Base-by-base conservation (phyloP, 1,140 invertebrate species). In the Brachionus manjavacas region DNA sequence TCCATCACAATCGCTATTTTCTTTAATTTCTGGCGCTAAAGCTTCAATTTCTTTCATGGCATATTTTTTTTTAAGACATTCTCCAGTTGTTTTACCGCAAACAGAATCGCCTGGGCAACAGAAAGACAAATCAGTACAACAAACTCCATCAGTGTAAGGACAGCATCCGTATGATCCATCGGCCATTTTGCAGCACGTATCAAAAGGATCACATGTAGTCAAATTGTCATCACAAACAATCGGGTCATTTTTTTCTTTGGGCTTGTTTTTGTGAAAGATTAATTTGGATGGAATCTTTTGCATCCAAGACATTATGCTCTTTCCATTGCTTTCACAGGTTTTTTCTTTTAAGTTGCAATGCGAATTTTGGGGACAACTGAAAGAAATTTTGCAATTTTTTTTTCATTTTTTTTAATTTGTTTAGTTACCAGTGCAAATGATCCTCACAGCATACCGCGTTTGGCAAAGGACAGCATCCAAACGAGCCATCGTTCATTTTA, bases 401-500 rank as follows among this genome's bases (percentile, higher is more conserved):
- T 46, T 20, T 12, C 3, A 46, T 12, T 16, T 79, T 49, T 25
- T 43, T 14, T 4, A 23, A 55, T 16, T 12, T 28, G 1, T 7
- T 1, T 20, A 52, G 7, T 55, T 80, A 80, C 76, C 88, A 89
- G 78, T 88, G 88, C 7, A 85, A 28, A 80, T 86, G 83, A 68
- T 89, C 88, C 78, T 64, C 64, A 83, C 88, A 88, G 68, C 88
- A 88, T 7, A 86, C 85, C 41, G 87, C 88, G 49, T 76, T 76
- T 49, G 72, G 72, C 9, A 76, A 49, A 25, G 72, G 72, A 76
- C 68, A 83, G 31, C 81, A 83, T 3, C 81, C 81, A 39, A 70
- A 83, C 4, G 60, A 68, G n/a, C 64, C 64, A 68, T 83, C 60
- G 20, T 9, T 35, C 35, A 83, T 41, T 83, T 83, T 68, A 46